Evolutionary conservation across 2,888 invertebrate species (phyloP).

Genomic region (Seira musarum): DNA sequence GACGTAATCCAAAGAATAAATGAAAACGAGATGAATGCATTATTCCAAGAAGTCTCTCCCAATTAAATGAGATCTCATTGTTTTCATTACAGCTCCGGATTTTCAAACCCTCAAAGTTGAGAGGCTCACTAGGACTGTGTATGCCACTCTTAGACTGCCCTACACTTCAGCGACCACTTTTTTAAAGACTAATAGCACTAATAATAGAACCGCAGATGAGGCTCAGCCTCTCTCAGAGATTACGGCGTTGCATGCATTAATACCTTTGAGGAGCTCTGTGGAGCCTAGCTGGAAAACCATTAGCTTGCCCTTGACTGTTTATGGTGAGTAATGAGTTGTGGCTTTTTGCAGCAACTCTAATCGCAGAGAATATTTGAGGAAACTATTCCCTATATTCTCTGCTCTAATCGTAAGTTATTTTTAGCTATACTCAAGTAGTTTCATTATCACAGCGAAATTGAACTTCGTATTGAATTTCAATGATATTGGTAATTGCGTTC

Average conservation of each 20-base stretch:
- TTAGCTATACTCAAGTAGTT: no score
- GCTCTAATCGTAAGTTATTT: no score
- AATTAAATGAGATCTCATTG: not conserved
- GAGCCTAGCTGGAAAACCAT: conserved; percentile 62
- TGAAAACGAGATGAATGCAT: not conserved
- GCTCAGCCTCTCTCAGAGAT: conserved; percentile 34
- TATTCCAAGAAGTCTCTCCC: not conserved
- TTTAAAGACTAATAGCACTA: not conserved
- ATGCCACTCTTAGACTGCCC: conserved; percentile 31
- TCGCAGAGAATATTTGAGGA: no score
- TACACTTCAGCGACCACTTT: conserved; percentile 41
- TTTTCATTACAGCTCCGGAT: conserved; percentile 33
- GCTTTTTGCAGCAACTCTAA: no score
- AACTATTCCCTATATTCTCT: no score
- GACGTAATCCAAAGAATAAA: not conserved
- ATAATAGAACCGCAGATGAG: not conserved
- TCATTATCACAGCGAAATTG: no score
- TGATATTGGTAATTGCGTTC: no score
- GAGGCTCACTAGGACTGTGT: conserved; percentile 33
- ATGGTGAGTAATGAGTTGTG: conserved; percentile 32
- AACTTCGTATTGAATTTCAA: no score
- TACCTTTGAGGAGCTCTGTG: conserved; percentile 51
- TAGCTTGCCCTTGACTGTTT: conserved; percentile 41
- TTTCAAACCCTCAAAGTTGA: conserved; percentile 28
- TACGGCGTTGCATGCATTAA: conserved; percentile 47